phyloP scores from a whole-genome alignment of 1,140 invertebrate species.

The Artemia franciscana region DNA sequence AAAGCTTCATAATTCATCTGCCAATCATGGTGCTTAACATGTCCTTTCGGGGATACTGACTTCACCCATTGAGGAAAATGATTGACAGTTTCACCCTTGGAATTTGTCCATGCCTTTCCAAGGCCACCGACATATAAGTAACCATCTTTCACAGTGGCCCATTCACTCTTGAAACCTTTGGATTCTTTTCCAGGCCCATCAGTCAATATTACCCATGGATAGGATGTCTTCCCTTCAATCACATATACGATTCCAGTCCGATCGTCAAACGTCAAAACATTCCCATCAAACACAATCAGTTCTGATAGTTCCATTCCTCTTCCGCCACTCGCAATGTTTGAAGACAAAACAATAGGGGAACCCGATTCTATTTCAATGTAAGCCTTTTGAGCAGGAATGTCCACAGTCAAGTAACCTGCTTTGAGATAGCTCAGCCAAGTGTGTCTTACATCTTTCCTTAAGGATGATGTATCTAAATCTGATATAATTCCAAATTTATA shows the following conservation, averaged over 20 bases:
- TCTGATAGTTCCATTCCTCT: slow-evolving; percentile 96
- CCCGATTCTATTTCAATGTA: slow-evolving; percentile 40
- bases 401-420: slow-evolving; percentile 32
- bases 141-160: slow-evolving; percentile 81
- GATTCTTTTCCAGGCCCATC: slow-evolving; percentile 67
- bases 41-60: slow-evolving; percentile 46
- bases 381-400: slow-evolving; percentile 20
- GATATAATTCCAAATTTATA: slow-evolving; percentile 69
- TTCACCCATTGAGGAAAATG: slow-evolving; percentile 90
- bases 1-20: slow-evolving; percentile 29
- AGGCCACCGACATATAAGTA: slow-evolving; percentile 77
- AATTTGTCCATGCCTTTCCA: slow-evolving; percentile 95
- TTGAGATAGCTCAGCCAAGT: slow-evolving; percentile 59
- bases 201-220: slow-evolving; percentile 75
- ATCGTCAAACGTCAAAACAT: slow-evolving; percentile 80
- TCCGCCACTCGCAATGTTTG: slow-evolving; percentile 48
- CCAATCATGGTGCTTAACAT: slow-evolving; percentile 58
- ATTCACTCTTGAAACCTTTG: slow-evolving; percentile 88
- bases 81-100: slow-evolving; percentile 55
- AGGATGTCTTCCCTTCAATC: slow-evolving; percentile 37
- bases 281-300: slow-evolving; percentile 77
- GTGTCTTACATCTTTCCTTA: slow-evolving; percentile 33
- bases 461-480: slow-evolving; percentile 70
- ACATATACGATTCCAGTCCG: slow-evolving; percentile 81
- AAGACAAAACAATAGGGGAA: slow-evolving; percentile 32